Percentiles rank a stretch among this genome's conserved stretches.
phyloP scores from a whole-genome alignment of 2,888 invertebrate genomes.

The Leptinotarsa haldemani region DNA sequence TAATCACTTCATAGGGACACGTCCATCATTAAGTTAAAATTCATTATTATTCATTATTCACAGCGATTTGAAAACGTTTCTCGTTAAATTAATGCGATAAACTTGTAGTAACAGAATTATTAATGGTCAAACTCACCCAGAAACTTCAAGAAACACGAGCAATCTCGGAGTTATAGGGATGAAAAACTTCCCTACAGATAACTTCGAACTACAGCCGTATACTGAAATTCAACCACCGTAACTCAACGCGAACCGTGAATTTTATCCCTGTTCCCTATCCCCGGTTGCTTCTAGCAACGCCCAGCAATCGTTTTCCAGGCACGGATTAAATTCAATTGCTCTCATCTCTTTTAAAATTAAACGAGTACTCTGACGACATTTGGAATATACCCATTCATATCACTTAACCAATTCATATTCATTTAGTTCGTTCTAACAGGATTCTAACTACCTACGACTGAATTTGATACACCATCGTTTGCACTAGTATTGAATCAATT shows the following conservation, averaged over 20 bases:
- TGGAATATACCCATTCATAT: not conserved
- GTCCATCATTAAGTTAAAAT: not conserved
- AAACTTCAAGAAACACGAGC: not conserved
- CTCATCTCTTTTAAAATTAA: conserved; percentile 11
- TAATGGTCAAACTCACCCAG: not conserved
- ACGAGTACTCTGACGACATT: not conserved
- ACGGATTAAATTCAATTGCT: conserved; percentile 59
- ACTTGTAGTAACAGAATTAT: no score
- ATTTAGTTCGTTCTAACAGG: conserved; percentile 1
- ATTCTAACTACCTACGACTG: not conserved
- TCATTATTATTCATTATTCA: no score
- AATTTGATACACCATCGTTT: not conserved
- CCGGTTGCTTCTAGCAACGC: conserved; percentile 62
- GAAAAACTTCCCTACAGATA: conserved; percentile 36
- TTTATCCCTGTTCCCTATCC: conserved; percentile 49
- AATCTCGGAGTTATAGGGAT: conserved; percentile 22
- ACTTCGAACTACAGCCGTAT: conserved; percentile 53
- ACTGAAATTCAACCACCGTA: conserved; percentile 52
- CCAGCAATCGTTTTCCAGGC: conserved; percentile 56
- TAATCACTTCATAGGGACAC: not conserved
- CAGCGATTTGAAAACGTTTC: no score
- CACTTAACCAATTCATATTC: conserved; percentile 11
- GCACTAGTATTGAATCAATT: not conserved
- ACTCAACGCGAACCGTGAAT: conserved; percentile 43
- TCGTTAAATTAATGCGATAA: no score